These are phyloP conservation scores for Fabriciana adippe DNA, from an alignment of 2,888 invertebrate genomes.

Conservation along the genomic window DNA sequence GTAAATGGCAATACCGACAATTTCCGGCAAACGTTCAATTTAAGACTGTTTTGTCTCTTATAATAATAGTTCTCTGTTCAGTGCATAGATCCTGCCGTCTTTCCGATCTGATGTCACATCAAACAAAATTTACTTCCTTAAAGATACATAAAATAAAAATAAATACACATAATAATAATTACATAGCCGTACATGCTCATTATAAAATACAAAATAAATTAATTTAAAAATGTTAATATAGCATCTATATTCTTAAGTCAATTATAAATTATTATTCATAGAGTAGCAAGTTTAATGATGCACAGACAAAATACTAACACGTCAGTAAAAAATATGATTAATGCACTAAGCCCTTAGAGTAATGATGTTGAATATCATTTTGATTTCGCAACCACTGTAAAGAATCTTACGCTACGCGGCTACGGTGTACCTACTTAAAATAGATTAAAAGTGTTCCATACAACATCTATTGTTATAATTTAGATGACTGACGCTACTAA, in stretches of 20 bases:
- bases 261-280: conserved; percentile 24
- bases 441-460: too few relatives aligned
- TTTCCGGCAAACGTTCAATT: too few relatives aligned
- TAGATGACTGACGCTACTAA: too few relatives aligned
- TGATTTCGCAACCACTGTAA: conserved; percentile 58
- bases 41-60: too few relatives aligned
- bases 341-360: conserved; percentile 61
- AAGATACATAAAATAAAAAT: too few relatives aligned
- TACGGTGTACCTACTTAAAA: neutral
- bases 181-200: neutral
- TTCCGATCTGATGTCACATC: neutral
- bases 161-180: too few relatives aligned
- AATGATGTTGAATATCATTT: conserved; percentile 64
- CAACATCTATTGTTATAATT: too few relatives aligned
- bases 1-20: too few relatives aligned
- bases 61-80: neutral
- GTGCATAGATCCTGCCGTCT: neutral
- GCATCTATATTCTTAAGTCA: conserved; percentile 21
- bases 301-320: conserved; percentile 50
- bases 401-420: conserved; percentile 53
- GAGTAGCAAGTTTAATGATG: conserved; percentile 30
- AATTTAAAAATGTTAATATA: neutral
- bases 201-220: neutral
- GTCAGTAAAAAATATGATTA: conserved; percentile 61
- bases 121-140: neutral